These are phyloP conservation scores for Epizoanthus stellaris DNA, from an alignment of 92 coral and sea anemone species.

Conservation along the genomic window DNA sequence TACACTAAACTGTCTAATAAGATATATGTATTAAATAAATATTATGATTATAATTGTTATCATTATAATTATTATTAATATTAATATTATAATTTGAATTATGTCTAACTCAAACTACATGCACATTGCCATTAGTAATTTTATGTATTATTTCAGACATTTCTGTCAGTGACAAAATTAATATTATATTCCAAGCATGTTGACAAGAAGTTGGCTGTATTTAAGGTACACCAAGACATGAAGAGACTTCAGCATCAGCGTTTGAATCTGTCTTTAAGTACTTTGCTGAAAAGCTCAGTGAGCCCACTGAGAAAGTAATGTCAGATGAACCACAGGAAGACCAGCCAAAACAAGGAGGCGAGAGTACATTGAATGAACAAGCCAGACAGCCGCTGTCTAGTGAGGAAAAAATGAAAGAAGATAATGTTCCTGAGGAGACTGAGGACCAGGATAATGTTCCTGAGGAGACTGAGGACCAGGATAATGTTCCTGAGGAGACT, in stretches of 20 bases:
- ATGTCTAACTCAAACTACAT: too few species aligned
- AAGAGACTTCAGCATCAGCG: conserved; percentile 84
- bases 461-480: not conserved
- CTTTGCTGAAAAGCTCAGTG: conserved; percentile 67
- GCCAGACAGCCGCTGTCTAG: not conserved
- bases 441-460: not conserved
- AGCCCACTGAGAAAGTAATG: not conserved
- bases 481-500: not conserved
- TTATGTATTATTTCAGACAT: too few species aligned
- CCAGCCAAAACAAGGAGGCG: not conserved
- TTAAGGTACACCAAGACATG: conserved; percentile 85
- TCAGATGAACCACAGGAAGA: not conserved
- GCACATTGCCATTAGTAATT: too few species aligned
- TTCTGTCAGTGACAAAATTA: too few species aligned
- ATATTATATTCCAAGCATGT: too few species aligned
- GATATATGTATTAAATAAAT: too few species aligned
- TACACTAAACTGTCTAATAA: too few species aligned
- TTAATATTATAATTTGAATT: too few species aligned
- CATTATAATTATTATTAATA: too few species aligned
- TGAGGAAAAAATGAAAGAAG: not conserved
- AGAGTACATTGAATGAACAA: not conserved
- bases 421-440: not conserved
- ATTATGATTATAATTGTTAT: too few species aligned
- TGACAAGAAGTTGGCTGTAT: not conserved
- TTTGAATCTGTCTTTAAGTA: conserved; percentile 87